Evolutionary conservation across 2,113 vertebrate species (phyloP).

Genomic region (Salvelinus fontinalis): DNA sequence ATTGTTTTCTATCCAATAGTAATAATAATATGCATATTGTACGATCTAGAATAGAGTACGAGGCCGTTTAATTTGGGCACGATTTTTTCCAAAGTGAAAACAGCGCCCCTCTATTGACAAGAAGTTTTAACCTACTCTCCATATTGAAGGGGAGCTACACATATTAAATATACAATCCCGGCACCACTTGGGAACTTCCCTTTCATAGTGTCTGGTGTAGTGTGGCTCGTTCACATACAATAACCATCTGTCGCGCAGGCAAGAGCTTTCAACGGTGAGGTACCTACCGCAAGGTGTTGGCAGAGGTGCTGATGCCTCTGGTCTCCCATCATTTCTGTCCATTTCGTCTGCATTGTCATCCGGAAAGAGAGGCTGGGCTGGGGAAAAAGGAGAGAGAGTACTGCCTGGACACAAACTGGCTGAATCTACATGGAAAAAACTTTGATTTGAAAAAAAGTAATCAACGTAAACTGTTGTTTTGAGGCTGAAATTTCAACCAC

Average conservation of each 20-base stretch:
- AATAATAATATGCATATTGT: no score
- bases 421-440: no score
- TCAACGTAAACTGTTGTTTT: no score
- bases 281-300: slow-evolving; percentile 64
- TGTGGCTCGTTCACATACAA: slow-evolving; percentile 64
- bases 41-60: no score
- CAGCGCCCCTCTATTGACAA: no score
- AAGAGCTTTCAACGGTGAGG: slow-evolving; percentile 39
- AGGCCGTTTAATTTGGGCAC: no score
- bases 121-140: no score
- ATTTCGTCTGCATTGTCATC: slow-evolving; percentile 62
- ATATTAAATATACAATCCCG: background rate
- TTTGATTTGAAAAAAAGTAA: no score
- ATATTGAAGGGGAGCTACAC: no score
- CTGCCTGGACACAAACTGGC: background rate
- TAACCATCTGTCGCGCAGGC: slow-evolving; percentile 74
- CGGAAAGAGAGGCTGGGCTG: slow-evolving; percentile 33
- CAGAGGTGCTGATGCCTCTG: slow-evolving; percentile 23
- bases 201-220: slow-evolving; percentile 48
- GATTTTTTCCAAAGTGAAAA: no score
- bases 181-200: background rate
- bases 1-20: no score
- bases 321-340: slow-evolving; percentile 66
- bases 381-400: slow-evolving; percentile 23
- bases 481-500: no score